Conservation (phyloP, 2,113 vertebrate genomes). For the Macaca mulatta region DNA sequence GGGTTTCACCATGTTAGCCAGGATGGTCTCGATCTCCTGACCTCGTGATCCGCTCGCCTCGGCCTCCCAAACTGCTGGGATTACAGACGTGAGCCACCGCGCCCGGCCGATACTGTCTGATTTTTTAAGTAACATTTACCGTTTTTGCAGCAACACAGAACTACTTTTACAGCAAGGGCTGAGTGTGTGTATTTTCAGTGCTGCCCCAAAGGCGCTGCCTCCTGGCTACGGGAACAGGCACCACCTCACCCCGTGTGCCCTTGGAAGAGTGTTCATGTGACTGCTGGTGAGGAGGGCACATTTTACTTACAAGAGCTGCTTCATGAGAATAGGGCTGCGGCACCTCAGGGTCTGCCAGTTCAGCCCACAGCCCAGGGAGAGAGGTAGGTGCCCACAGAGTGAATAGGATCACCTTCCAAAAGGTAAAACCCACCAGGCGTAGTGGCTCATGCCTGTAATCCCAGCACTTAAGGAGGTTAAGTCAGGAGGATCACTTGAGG, state of each 20-base stretch:
- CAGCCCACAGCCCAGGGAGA: neutral
- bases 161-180: neutral
- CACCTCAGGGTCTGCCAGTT: no score
- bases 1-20: no score
- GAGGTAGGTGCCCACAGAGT: no score
- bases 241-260: neutral
- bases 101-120: no score
- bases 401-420: neutral
- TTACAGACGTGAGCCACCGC: neutral
- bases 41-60: no score
- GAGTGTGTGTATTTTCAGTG: neutral
- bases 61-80: no score
- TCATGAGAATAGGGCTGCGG: neutral
- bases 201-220: neutral
- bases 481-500: no score
- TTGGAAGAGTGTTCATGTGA: neutral
- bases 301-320: neutral
- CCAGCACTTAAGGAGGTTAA: no score
- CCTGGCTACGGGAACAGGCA: neutral
- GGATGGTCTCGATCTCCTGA: no score
- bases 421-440: neutral
- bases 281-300: fast-evolving
- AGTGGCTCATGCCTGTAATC: no score
- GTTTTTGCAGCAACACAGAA: neutral
- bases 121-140: neutral